These are phyloP conservation scores for Arenaria interpres DNA, from an alignment of 2,113 vertebrate genomes.

Conservation along the genomic window DNA sequence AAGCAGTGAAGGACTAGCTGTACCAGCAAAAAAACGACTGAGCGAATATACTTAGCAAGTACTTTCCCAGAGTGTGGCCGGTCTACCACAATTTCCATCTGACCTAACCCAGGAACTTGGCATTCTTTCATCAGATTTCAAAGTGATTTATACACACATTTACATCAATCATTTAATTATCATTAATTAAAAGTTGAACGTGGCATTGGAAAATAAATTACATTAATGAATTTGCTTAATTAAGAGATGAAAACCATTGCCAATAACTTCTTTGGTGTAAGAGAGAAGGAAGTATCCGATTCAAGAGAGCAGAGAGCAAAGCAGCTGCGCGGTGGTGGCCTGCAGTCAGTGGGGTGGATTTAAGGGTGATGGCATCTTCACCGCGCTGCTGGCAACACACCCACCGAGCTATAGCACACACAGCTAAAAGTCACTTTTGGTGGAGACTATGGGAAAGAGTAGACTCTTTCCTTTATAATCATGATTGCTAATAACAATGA, in stretches of 20 bases:
- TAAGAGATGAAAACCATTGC: background rate
- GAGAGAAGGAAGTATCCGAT: background rate
- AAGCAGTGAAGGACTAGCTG: background rate
- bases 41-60: background rate
- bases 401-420: background rate
- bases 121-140: background rate
- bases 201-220: background rate
- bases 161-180: background rate
- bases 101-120: background rate
- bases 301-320: background rate
- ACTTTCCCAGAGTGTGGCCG: background rate
- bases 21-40: background rate
- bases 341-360: background rate
- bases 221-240: conserved; percentile 10
- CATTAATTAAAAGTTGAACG: background rate
- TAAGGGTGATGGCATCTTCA: background rate
- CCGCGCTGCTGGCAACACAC: no score
- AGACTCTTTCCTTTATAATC: background rate
- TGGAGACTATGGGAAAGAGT: background rate
- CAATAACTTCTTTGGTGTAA: background rate
- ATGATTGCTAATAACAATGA: background rate
- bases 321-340: background rate
- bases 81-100: background rate
- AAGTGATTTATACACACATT: background rate
- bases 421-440: background rate